Percentiles rank a stretch among this genome's conserved stretches.
Evolutionary conservation across 1,140 invertebrate genomes (phyloP).

Genomic region (Drosophila grimshawi): DNA sequence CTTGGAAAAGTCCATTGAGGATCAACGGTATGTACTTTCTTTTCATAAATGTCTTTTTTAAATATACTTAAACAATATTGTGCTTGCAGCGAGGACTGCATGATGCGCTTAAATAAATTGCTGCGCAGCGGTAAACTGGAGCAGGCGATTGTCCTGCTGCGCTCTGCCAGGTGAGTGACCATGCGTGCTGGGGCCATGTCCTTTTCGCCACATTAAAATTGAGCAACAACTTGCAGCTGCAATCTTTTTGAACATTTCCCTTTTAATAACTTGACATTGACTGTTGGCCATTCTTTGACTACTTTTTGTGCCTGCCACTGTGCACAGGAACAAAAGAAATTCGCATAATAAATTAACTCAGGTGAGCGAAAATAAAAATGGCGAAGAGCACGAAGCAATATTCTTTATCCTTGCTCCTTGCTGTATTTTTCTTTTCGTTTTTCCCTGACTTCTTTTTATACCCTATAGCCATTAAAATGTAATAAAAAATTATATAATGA

Average conservation of each 20-base stretch:
- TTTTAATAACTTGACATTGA: conserved; percentile 82
- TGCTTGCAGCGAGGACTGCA: conserved; percentile 90
- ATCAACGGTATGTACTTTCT: conserved; percentile 90
- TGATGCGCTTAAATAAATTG: conserved; percentile 93
- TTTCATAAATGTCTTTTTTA: conserved; percentile 10
- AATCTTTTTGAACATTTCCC: conserved; percentile 61
- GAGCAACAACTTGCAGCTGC: conserved; percentile 49
- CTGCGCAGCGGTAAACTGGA: conserved; percentile 89
- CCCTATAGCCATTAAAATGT: not conserved
- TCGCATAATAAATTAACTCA: conserved; percentile 80
- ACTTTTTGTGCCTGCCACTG: not conserved
- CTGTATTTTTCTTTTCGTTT: conserved; percentile 9
- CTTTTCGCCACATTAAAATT: conserved; percentile 36
- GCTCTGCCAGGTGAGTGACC: conserved; percentile 91
- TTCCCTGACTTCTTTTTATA: not conserved
- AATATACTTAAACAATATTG: conserved; percentile 62
- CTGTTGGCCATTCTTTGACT: conserved; percentile 40
- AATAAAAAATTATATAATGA: too few species aligned
- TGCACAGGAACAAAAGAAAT: conserved; percentile 64
- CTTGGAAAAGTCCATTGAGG: conserved; percentile 92
- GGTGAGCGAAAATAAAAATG: conserved; percentile 18
- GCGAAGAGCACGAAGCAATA: not conserved
- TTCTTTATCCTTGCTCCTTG: not conserved
- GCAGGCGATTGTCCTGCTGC: conserved; percentile 91
- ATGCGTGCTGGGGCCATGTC: conserved; percentile 12